phyloP scores from a whole-genome alignment of 2,113 vertebrate species.

The Pelecanus crispus region DNA sequence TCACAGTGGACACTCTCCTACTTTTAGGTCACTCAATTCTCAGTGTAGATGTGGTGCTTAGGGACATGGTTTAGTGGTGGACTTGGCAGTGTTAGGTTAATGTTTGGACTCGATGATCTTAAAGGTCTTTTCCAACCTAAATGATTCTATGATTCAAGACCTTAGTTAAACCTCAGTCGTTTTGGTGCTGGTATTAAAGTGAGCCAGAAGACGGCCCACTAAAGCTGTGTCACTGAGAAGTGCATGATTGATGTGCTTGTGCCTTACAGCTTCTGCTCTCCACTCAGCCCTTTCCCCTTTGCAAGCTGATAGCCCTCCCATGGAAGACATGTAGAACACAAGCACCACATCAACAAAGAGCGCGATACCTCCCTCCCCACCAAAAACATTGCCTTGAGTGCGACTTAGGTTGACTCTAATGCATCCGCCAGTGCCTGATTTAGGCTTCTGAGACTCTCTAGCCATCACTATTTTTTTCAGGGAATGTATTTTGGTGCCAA shows the following conservation, averaged over 20 bases:
- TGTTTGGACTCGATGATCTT: not conserved
- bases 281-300: not conserved
- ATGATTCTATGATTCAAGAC: not conserved
- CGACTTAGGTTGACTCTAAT: not conserved
- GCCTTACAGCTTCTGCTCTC: not conserved
- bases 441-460: not conserved
- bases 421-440: not conserved
- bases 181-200: not conserved
- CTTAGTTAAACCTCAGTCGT: not conserved
- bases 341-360: not conserved
- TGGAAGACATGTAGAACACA: not conserved
- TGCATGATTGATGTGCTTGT: not conserved
- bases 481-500: not conserved
- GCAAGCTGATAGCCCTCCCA: not conserved
- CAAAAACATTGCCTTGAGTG: no score
- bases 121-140: not conserved
- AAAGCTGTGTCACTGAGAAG: not conserved
- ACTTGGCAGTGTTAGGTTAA: not conserved
- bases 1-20: not conserved
- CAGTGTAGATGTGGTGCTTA: not conserved
- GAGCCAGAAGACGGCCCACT: not conserved
- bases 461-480: not conserved
- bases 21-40: not conserved
- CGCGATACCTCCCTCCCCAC: not conserved
- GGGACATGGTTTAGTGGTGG: not conserved